Conservation (phyloP, 1,140 invertebrate genomes). For the Sminthurides bifidus region DNA sequence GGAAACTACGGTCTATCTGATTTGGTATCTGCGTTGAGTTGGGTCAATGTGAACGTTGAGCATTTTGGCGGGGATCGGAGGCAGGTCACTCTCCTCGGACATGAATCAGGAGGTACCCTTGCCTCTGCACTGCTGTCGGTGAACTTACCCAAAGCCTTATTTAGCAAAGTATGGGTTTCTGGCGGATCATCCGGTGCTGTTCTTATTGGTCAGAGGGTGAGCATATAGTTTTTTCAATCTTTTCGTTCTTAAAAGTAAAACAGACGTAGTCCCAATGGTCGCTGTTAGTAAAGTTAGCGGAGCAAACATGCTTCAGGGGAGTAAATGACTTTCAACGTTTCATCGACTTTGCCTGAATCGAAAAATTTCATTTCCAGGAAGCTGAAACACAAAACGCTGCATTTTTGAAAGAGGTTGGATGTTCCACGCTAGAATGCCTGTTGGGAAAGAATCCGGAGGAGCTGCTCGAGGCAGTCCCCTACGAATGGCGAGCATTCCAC, state of each 20-base stretch:
- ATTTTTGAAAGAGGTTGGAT: conserved; percentile 46
- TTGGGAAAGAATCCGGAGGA: conserved; percentile 42
- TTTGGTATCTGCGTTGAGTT: conserved; percentile 59
- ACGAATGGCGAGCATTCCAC: conserved; percentile 51
- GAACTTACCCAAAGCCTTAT: conserved; percentile 36
- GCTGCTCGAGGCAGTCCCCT: conserved; percentile 52
- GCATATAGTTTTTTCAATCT: background rate
- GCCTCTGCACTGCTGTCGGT: conserved; percentile 54
- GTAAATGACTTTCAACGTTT: background rate
- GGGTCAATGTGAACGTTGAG: conserved; percentile 66
- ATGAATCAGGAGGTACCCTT: conserved; percentile 63
- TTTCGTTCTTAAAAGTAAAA: background rate
- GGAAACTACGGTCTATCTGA: conserved; percentile 81
- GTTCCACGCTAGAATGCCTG: conserved; percentile 32
- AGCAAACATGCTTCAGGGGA: background rate
- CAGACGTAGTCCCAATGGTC: background rate
- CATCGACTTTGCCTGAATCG: background rate
- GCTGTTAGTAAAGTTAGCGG: background rate
- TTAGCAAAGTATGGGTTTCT: conserved; percentile 32
- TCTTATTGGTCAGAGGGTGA: conserved; percentile 11
- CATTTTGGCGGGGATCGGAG: conserved; percentile 66
- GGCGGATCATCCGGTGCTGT: conserved; percentile 15
- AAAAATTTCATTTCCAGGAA: conserved; percentile 32
- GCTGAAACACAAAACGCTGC: conserved; percentile 47
- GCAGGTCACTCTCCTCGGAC: conserved; percentile 64